Percentiles rank a stretch among this genome's conserved stretches.
These are phyloP conservation scores for Drosophila saltans DNA, from an alignment of 1,140 invertebrate genomes.

Conservation along the genomic window DNA sequence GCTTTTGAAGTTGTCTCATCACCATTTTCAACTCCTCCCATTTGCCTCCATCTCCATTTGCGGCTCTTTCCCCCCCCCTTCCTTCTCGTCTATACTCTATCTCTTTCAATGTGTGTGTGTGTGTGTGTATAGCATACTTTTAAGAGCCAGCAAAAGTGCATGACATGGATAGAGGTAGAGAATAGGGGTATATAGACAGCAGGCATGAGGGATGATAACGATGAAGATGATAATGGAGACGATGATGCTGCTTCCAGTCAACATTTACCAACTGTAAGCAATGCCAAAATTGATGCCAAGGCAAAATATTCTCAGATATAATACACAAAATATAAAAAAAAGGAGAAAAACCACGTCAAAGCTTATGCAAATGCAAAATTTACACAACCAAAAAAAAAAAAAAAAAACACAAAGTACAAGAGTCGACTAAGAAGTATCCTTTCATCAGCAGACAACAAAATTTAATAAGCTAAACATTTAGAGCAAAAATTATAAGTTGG, in stretches of 20 bases:
- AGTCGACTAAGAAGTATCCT: neutral
- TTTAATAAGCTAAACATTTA: too few species aligned
- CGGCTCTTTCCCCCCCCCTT: neutral
- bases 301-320: slow-evolving; percentile 31
- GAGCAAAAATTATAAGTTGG: too few species aligned
- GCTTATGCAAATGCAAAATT: slow-evolving; percentile 61
- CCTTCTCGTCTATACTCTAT: too few species aligned
- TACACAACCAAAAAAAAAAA: slow-evolving; percentile 19
- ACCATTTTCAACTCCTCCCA: neutral
- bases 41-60: neutral
- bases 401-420: neutral
- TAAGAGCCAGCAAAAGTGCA: slow-evolving; percentile 46
- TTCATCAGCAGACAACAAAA: neutral
- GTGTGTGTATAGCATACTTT: slow-evolving; percentile 56
- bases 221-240: slow-evolving; percentile 33
- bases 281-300: slow-evolving; percentile 75
- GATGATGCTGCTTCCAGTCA: slow-evolving; percentile 27
- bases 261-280: slow-evolving; percentile 60
- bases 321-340: neutral
- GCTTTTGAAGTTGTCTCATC: slow-evolving; percentile 64
- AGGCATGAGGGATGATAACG: slow-evolving; percentile 12
- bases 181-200: neutral
- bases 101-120: neutral
- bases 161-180: neutral
- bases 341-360: neutral